Evolutionary conservation across 2,888 invertebrate genomes (phyloP).

Genomic region (Thymelicus acteon): DNA sequence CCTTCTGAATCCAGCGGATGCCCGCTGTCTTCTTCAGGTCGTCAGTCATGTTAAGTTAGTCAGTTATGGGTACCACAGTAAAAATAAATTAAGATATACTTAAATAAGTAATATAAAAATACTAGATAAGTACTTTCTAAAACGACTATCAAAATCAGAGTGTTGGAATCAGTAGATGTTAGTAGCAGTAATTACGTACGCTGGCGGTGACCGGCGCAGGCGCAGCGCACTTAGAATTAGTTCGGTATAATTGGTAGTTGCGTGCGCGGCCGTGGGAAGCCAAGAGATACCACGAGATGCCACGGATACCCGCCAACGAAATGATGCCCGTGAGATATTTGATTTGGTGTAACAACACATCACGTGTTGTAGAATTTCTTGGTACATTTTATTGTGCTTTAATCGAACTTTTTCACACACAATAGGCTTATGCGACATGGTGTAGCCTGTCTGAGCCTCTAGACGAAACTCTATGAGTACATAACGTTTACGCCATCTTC

Average conservation of each 20-base stretch:
- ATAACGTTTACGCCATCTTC: no score
- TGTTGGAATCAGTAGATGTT: neutral
- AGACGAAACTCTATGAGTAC: no score
- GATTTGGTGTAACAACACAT: slow-evolving; percentile 46
- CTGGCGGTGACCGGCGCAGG: slow-evolving; percentile 9
- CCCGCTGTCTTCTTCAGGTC: no score
- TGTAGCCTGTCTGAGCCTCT: no score
- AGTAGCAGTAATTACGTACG: slow-evolving; percentile 8
- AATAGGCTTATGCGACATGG: no score
- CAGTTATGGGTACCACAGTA: no score
- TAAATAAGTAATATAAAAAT: no score
- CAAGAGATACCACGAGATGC: slow-evolving; percentile 70
- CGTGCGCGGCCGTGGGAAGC: slow-evolving; percentile 78
- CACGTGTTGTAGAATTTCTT: slow-evolving; percentile 32
- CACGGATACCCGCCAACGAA: slow-evolving; percentile 63
- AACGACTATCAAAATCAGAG: neutral
- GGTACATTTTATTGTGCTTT: slow-evolving; percentile 15
- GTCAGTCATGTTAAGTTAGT: no score
- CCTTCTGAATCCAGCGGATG: no score
- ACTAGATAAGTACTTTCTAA: neutral
- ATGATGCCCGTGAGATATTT: slow-evolving; percentile 64
- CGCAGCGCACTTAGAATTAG: slow-evolving; percentile 60
- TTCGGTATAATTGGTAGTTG: slow-evolving; percentile 63
- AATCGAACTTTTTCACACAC: neutral
- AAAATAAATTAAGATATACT: no score